Percentiles rank a stretch among this genome's conserved stretches.
These are phyloP conservation scores for Hipparchia sbordonii DNA, from an alignment of 2,888 invertebrate genomes.

Conservation along the genomic window DNA sequence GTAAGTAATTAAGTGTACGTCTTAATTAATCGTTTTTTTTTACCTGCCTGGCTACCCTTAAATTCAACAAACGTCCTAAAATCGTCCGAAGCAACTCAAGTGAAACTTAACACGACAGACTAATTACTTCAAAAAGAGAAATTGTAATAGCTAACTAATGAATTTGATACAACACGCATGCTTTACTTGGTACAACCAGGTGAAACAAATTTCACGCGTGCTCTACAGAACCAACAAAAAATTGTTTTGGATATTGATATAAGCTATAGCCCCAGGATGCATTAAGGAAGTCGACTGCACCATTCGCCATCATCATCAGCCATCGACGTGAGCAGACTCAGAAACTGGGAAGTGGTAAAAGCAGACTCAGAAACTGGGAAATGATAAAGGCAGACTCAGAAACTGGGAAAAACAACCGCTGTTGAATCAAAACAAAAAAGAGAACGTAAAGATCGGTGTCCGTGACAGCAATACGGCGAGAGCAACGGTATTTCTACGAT, in stretches of 20 bases:
- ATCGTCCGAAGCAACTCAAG: neutral
- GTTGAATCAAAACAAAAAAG: conserved; percentile 48
- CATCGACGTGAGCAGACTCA: no score
- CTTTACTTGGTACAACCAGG: neutral
- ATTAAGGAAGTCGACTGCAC: no score
- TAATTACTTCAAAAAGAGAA: conserved; percentile 5
- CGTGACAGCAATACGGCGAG: conserved; percentile 50
- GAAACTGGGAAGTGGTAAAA: no score
- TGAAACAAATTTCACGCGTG: neutral
- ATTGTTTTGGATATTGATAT: no score
- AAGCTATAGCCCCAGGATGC: no score
- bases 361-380: no score
- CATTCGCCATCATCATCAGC: no score
- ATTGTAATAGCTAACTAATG: neutral
- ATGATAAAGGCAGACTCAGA: no score
- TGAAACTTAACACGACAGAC: neutral
- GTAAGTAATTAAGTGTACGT: no score
- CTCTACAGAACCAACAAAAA: neutral
- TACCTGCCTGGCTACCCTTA: no score
- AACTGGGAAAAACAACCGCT: neutral
- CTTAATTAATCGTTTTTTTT: no score
- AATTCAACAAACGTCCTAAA: no score
- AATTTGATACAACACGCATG: conserved; percentile 4
- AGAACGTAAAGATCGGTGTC: conserved; percentile 52
- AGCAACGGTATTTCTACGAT: conserved; percentile 39